Evolutionary conservation across 2,113 vertebrate species (phyloP).

Genomic region (Pluvialis apricaria): DNA sequence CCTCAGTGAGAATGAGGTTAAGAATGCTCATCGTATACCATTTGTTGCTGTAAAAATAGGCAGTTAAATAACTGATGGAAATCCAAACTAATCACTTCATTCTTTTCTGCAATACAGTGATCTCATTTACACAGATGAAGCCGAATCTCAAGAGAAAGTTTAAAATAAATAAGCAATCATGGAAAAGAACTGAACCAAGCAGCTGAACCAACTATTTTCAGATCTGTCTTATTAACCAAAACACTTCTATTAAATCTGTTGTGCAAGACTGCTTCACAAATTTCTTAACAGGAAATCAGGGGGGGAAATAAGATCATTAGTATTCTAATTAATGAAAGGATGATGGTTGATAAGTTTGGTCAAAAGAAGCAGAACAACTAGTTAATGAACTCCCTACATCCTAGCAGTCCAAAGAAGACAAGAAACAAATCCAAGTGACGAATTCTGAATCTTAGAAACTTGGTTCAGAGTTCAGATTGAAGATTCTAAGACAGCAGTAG

Average conservation of each 20-base stretch:
- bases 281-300: background rate
- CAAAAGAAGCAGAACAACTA: background rate
- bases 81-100: background rate
- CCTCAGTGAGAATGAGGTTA: background rate
- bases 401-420: background rate
- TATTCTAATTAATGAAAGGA: slow-evolving; percentile 10
- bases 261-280: slow-evolving; percentile 17
- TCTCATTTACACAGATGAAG: background rate
- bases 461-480: background rate
- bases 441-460: background rate
- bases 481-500: background rate
- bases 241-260: background rate
- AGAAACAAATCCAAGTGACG: background rate
- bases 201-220: background rate
- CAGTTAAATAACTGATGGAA: background rate
- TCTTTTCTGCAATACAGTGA: background rate
- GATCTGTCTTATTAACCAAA: background rate
- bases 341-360: background rate
- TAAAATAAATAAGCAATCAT: background rate
- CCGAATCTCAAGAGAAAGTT: slow-evolving; percentile 2
- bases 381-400: background rate
- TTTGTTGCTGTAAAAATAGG: background rate
- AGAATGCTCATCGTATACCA: background rate
- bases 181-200: background rate
- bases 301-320: background rate